These are phyloP conservation scores for Sminthopsis crassicaudata DNA, from an alignment of 2,113 vertebrate species.

Conservation along the genomic window DNA sequence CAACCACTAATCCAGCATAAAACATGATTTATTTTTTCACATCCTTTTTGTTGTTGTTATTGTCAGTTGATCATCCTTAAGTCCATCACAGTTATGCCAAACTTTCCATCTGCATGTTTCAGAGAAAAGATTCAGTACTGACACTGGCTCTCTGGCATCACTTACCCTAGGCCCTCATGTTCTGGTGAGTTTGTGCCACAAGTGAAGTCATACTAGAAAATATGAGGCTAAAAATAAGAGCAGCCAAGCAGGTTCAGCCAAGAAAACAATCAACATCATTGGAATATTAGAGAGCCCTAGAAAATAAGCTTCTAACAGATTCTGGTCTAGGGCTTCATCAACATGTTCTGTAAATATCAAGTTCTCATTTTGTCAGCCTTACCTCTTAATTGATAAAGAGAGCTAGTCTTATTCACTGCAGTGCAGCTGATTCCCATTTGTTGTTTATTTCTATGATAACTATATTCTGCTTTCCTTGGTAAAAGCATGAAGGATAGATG, in stretches of 20 bases:
- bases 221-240: background rate
- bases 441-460: slow-evolving; percentile 49
- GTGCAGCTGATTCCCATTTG: background rate
- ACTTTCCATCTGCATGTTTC: slow-evolving; percentile 34
- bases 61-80: slow-evolving; percentile 57
- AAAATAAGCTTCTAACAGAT: background rate
- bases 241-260: slow-evolving; percentile 5
- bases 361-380: slow-evolving; percentile 45
- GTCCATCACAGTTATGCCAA: slow-evolving; percentile 37
- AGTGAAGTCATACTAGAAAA: background rate
- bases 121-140: background rate
- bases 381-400: background rate
- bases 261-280: background rate
- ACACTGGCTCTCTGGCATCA: slow-evolving; percentile 34
- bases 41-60: slow-evolving; percentile 42
- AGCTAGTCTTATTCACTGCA: slow-evolving; percentile 3
- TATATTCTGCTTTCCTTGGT: background rate
- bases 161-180: slow-evolving; percentile 36
- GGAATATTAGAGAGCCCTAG: background rate
- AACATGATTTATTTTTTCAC: slow-evolving; percentile 32
- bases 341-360: slow-evolving; percentile 18
- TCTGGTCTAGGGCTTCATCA: background rate
- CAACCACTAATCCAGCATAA: slow-evolving; percentile 49
- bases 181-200: slow-evolving; percentile 33
- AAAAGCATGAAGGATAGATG: background rate